Evolutionary conservation across 2,113 vertebrate species (phyloP).

Genomic region (Hypanus sabinus): DNA sequence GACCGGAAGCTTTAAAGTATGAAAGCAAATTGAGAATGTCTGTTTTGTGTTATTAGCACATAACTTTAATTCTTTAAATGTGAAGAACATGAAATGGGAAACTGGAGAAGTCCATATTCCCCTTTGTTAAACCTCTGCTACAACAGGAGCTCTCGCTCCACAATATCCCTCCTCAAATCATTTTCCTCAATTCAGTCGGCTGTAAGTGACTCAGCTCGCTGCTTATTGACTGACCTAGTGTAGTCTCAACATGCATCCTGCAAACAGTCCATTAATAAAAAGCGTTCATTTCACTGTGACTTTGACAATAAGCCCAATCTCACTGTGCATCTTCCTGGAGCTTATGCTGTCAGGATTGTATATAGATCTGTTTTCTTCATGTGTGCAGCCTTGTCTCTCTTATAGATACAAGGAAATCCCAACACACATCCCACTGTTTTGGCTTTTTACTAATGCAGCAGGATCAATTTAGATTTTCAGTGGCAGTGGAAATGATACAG

Average conservation of each 20-base stretch:
- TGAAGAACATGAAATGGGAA: neutral
- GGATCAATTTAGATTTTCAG: too few species aligned
- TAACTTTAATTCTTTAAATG: neutral
- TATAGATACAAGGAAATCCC: neutral
- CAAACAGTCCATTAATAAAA: neutral
- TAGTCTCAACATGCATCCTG: neutral
- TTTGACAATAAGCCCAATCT: neutral
- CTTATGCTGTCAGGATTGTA: neutral
- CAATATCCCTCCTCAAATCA: neutral
- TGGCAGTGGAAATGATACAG: too few species aligned
- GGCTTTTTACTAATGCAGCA: neutral
- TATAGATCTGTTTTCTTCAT: neutral
- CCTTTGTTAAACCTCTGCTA: neutral
- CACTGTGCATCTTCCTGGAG: neutral
- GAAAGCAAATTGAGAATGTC: neutral
- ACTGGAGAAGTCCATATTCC: neutral
- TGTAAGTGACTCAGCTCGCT: neutral
- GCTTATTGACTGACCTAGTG: too few species aligned
- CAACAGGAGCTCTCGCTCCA: neutral
- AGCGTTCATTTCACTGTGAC: neutral
- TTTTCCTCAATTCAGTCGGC: neutral
- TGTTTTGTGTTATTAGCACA: neutral
- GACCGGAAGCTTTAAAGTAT: neutral
- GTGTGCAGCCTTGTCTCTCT: neutral
- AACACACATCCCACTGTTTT: neutral